Percentiles rank a stretch among this genome's conserved stretches.
Conservation (phyloP, 2,797 vertebrate genomes). For the Hoplostethus mediterraneus region DNA sequence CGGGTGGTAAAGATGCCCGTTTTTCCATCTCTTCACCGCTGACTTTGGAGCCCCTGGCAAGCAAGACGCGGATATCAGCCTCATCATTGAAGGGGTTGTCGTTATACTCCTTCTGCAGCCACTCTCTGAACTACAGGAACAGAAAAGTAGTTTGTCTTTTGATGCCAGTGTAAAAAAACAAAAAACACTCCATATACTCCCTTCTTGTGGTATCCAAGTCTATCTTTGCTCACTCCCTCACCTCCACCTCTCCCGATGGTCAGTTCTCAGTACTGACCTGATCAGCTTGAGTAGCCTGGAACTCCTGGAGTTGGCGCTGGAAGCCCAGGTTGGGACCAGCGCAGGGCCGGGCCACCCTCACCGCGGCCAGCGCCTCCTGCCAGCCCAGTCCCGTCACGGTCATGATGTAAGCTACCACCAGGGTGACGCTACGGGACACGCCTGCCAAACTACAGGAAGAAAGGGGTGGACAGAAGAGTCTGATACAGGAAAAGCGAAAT, state of each 20-base stretch:
- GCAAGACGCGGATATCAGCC: constrained; percentile 88
- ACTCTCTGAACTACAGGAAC: constrained; percentile 88
- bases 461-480: not conserved
- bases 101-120: constrained; percentile 90
- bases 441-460: constrained; percentile 89
- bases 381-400: constrained; percentile 93
- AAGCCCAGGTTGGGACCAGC: constrained; percentile 96
- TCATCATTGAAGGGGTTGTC: constrained; percentile 90
- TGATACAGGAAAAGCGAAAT: not conserved
- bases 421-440: constrained; percentile 94
- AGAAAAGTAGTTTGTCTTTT: constrained; percentile 6
- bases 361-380: constrained; percentile 91
- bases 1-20: constrained; percentile 7
- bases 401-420: constrained; percentile 98
- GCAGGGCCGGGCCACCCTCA: constrained; percentile 89
- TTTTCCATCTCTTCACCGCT: constrained; percentile 33
- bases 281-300: constrained; percentile 87
- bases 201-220: not conserved
- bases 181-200: not conserved
- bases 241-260: no score
- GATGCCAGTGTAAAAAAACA: not conserved
- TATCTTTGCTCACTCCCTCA: not conserved
- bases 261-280: constrained; percentile 80
- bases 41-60: constrained; percentile 77
- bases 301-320: constrained; percentile 94